These are phyloP conservation scores for Champsocephalus esox DNA, from an alignment of 2,797 vertebrate genomes.

Conservation along the genomic window DNA sequence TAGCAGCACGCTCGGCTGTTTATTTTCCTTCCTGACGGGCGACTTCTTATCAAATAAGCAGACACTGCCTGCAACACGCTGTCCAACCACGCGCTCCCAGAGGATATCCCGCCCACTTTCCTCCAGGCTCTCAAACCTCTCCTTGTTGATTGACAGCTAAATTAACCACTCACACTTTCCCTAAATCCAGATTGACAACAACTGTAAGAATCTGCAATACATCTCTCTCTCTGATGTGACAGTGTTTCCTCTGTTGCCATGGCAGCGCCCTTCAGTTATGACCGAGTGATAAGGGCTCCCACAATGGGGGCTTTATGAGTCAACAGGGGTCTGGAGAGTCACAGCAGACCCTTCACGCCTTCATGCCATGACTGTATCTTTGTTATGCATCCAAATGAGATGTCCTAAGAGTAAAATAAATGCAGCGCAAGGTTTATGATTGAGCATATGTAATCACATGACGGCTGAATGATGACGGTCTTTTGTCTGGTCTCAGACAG, in stretches of 20 bases:
- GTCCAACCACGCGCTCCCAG: constrained; percentile 75
- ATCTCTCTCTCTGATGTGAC: constrained; percentile 45
- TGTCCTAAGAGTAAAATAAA: neutral
- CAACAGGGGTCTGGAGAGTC: constrained; percentile 1
- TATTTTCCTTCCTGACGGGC: constrained; percentile 86
- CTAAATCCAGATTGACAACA: neutral
- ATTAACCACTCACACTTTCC: constrained; percentile 23
- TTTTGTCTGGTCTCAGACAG: no score
- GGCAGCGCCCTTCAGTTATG: constrained; percentile 56
- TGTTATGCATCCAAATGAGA: no score
- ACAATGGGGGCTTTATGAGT: constrained; percentile 68
- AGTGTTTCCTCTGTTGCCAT: constrained; percentile 56
- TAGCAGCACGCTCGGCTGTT: constrained; percentile 82
- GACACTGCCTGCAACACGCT: constrained; percentile 72
- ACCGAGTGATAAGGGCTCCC: constrained; percentile 66
- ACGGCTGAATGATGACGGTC: no score
- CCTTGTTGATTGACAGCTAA: constrained; percentile 44
- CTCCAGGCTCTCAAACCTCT: constrained; percentile 18
- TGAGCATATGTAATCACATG: no score
- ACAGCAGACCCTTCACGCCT: neutral
- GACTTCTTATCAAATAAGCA: constrained; percentile 90
- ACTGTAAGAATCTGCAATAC: constrained; percentile 5
- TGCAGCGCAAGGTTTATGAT: neutral
- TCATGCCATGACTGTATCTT: neutral
- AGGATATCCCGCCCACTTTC: constrained; percentile 70